phyloP scores from a whole-genome alignment of 2,888 invertebrate genomes.

The Tipula confusa region DNA sequence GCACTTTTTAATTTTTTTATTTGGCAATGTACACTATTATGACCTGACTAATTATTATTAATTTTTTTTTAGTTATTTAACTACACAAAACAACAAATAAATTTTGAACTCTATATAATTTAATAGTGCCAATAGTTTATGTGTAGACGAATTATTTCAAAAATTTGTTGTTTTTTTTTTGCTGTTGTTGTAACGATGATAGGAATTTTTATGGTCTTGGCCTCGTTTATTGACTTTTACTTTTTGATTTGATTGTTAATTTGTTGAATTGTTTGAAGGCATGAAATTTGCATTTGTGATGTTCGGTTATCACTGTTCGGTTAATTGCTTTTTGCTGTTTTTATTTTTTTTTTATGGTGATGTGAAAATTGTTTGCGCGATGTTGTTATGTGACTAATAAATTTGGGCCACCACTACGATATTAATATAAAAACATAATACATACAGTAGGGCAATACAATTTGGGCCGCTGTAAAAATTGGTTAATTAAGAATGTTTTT shows the following conservation, averaged over 20 bases:
- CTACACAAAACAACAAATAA: background rate
- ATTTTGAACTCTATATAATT: background rate
- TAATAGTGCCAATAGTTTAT: background rate
- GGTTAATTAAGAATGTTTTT: no score
- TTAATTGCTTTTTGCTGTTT: background rate
- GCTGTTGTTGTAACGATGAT: background rate
- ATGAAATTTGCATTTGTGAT: background rate
- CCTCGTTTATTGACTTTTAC: constrained; percentile 20
- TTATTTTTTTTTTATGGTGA: background rate
- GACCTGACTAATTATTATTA: background rate
- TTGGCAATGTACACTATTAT: background rate
- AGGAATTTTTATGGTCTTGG: constrained; percentile 1
- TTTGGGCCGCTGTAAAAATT: no score
- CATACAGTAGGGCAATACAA: no score
- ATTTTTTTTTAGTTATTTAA: background rate
- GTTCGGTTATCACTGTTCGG: background rate
- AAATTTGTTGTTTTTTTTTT: background rate
- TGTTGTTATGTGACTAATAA: no score
- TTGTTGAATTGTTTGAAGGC: background rate
- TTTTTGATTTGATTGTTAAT: background rate
- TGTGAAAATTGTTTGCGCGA: background rate
- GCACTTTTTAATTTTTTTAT: background rate
- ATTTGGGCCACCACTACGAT: no score
- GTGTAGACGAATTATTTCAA: constrained; percentile 1
- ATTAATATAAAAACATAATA: no score